Evolutionary conservation across 2,888 invertebrate genomes (phyloP).

Genomic region (Phyllotreta cruciferae): DNA sequence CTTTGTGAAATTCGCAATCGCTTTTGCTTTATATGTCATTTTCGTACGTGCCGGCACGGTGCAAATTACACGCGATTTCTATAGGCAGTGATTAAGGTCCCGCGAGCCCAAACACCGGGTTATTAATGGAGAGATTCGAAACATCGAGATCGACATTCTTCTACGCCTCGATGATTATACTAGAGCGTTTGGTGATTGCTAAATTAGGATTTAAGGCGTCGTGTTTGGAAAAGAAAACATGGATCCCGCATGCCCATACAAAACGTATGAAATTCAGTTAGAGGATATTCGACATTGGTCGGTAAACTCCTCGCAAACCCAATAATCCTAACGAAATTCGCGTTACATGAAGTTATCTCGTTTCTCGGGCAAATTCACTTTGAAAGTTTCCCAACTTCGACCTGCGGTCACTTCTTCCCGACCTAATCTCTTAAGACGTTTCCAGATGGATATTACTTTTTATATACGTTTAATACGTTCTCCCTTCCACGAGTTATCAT

Average conservation of each 20-base stretch:
- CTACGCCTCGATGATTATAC: not conserved
- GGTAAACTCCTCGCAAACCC: slow-evolving; percentile 49
- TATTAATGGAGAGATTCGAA: slow-evolving; percentile 29
- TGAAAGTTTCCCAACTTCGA: slow-evolving; percentile 56
- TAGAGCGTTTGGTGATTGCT: not conserved
- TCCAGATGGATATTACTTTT: slow-evolving; percentile 32
- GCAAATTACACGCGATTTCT: slow-evolving; percentile 48
- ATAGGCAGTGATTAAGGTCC: slow-evolving; percentile 36
- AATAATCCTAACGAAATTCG: slow-evolving; percentile 57
- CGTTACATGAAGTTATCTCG: slow-evolving; percentile 54
- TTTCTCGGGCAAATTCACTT: slow-evolving; percentile 56
- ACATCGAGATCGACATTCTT: slow-evolving; percentile 39
- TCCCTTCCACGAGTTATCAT: too few species aligned
- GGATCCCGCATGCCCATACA: not conserved
- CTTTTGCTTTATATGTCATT: slow-evolving; percentile 43
- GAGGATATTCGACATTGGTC: slow-evolving; percentile 38
- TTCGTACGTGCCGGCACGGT: slow-evolving; percentile 38
- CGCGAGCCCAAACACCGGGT: slow-evolving; percentile 34
- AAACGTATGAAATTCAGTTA: slow-evolving; percentile 39
- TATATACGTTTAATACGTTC: too few species aligned
- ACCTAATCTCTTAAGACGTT: slow-evolving; percentile 49
- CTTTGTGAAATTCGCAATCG: slow-evolving; percentile 43
- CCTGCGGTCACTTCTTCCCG: slow-evolving; percentile 53
- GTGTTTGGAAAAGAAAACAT: not conserved
- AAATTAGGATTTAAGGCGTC: not conserved